Evolutionary conservation across 2,113 vertebrate genomes (phyloP).

Genomic region (Strigops habroptila): DNA sequence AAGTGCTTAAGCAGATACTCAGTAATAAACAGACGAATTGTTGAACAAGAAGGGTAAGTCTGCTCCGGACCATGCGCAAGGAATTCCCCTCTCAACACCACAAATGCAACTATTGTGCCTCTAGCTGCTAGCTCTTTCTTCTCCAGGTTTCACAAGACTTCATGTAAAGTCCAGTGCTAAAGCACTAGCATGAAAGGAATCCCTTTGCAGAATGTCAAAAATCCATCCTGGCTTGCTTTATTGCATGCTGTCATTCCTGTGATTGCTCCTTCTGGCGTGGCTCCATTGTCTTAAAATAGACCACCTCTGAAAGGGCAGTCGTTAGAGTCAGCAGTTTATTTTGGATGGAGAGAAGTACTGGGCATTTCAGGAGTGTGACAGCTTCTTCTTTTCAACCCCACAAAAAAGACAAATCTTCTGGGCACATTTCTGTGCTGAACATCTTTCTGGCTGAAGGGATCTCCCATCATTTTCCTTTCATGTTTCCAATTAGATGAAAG

Average conservation of each 20-base stretch:
- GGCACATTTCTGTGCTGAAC: neutral
- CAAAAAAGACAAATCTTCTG: neutral
- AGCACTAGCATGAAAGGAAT: neutral
- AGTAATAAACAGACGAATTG: neutral
- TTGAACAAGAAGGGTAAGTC: neutral
- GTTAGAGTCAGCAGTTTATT: slow-evolving; percentile 15
- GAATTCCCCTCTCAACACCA: neutral
- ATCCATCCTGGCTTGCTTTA: neutral
- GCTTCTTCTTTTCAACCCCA: neutral
- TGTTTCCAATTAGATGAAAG: neutral
- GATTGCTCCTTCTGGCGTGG: neutral
- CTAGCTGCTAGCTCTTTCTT: neutral
- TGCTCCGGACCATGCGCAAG: neutral
- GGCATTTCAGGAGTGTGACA: neutral
- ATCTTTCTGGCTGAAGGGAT: neutral
- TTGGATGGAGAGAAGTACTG: neutral
- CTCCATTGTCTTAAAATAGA: slow-evolving; percentile 6
- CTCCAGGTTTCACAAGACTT: neutral
- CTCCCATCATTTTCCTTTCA: neutral
- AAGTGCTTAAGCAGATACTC: neutral
- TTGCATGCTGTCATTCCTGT: neutral
- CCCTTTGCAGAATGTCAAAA: neutral
- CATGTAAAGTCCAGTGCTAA: neutral
- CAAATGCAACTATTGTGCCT: neutral
- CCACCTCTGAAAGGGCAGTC: neutral